Evolutionary conservation across 2,113 vertebrate species (phyloP), one percentile per base, ranked within the genome.

Genomic region (Hirundichthys speculiger): DNA sequence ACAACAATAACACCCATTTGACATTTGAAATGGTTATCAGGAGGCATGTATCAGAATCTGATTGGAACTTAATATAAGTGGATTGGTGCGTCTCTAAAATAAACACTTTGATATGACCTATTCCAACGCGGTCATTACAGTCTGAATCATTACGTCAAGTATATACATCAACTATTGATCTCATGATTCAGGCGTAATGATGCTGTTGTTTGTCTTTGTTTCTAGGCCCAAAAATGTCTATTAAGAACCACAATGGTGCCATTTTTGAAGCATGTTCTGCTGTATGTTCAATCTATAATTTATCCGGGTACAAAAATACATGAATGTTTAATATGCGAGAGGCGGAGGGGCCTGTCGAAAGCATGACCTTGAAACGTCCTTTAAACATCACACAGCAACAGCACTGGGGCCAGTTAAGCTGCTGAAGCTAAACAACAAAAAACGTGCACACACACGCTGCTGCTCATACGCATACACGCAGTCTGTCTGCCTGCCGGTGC

Each of bases 341-440:
- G 75, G 69, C 74, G 61, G 63, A 14, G 75, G 70, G 77, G 73
- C 74, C 84, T 86, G 82, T 92, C 81, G 55, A 85, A 88, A 61
- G 68, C 50, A 38, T 84, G 91, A 92, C 93, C 92, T 94, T 94
- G 90, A 91, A 87, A 88, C 19, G 86, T 92, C 92, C 88, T 91
- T 86, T 86, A 84, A 87, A 85, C 81, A 88, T 89, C 82, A 87
- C 73, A 75, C 81, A n/a, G 77, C 73, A 67, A 72, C 72, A 69
- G 88, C 63, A 20, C 79, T 46, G 66, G 79, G 82, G 80, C 84
- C 79, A 57, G 81, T 89, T 82, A 84, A 83, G 79, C 84, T 76
- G 75, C 77, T 64, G 58, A 66, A 85, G 57, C 79, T 73, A 75
- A 87, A 87, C 73, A 84, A 63, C 68, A 82, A 39, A 42, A 74